phyloP scores from a whole-genome alignment of 2,888 invertebrate genomes.

The Aporophyla nigra region DNA sequence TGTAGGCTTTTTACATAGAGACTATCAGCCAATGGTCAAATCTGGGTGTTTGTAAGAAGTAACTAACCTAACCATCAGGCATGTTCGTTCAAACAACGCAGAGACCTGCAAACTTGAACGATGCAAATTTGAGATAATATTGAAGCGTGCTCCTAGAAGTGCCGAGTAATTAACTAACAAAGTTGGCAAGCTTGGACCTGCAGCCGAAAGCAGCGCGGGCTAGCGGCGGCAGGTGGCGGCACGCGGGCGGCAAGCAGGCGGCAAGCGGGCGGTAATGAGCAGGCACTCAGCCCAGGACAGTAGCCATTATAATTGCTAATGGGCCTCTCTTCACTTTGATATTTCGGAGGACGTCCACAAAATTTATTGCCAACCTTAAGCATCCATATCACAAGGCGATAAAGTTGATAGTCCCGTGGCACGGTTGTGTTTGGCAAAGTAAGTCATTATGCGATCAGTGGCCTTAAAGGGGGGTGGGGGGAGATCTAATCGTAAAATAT shows the following conservation, averaged over 20 bases:
- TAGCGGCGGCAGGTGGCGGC: slow-evolving; percentile 5
- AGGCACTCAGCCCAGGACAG: slow-evolving; percentile 81
- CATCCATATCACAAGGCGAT: slow-evolving; percentile 13
- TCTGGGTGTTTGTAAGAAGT: too few relatives aligned
- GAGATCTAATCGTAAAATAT: slow-evolving; percentile 76
- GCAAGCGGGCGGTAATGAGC: slow-evolving; percentile 78
- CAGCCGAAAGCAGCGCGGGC: slow-evolving; percentile 44
- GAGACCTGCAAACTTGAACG: slow-evolving; percentile 2
- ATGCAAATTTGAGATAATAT: slow-evolving; percentile 22
- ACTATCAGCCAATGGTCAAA: too few relatives aligned
- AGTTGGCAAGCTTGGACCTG: slow-evolving; percentile 49
- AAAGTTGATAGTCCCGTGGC: slow-evolving; percentile 60
- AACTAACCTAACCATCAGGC: too few relatives aligned
- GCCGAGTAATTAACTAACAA: slow-evolving; percentile 66
- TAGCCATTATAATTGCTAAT: slow-evolving; percentile 88
- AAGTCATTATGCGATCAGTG: slow-evolving; percentile 73
- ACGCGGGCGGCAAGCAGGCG: slow-evolving; percentile 4
- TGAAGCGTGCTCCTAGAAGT: slow-evolving; percentile 52
- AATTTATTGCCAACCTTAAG: slow-evolving; percentile 17
- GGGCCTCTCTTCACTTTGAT: slow-evolving; percentile 76
- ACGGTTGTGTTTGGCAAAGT: slow-evolving; percentile 58
- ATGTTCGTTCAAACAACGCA: not conserved
- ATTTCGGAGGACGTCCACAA: slow-evolving; percentile 69
- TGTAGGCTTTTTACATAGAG: too few relatives aligned
- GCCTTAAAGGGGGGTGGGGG: slow-evolving; percentile 61